These are phyloP conservation scores for Diadumene lineata DNA, from an alignment of 92 coral and sea anemone genomes.

Conservation along the genomic window DNA sequence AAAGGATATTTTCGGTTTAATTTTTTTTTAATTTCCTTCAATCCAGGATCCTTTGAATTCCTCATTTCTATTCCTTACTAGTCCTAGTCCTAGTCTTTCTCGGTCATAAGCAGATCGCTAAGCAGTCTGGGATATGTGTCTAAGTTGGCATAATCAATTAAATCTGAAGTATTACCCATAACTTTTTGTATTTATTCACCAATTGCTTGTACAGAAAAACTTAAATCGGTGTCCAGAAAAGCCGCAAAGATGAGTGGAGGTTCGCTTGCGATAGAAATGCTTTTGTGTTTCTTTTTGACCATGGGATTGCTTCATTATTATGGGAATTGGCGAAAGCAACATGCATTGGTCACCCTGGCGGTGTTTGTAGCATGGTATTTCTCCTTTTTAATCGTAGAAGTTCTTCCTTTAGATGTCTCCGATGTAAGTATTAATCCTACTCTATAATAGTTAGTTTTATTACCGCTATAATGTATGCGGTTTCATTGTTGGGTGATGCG, in stretches of 20 bases:
- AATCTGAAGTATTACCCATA: not conserved
- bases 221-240: not conserved
- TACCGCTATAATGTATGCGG: not conserved
- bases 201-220: not conserved
- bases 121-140: conserved; percentile 37
- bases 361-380: conserved; percentile 98
- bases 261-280: conserved; percentile 91
- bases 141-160: not conserved
- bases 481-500: not conserved
- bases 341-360: conserved; percentile 91
- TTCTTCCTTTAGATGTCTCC: conserved; percentile 96
- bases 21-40: no score
- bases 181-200: conserved; percentile 6
- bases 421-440: conserved; percentile 68
- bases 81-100: conserved; percentile 26
- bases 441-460: not conserved
- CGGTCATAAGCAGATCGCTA: conserved; percentile 3
- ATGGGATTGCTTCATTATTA: conserved; percentile 91
- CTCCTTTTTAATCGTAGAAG: conserved; percentile 90
- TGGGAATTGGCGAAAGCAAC: conserved; percentile 99
- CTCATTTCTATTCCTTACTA: no score
- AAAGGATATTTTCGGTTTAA: no score
- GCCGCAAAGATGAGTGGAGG: conserved; percentile 82
- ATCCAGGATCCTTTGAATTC: no score
- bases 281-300: conserved; percentile 82